These are phyloP conservation scores for Solea senegalensis DNA, from an alignment of 2,113 vertebrate genomes.

Conservation along the genomic window DNA sequence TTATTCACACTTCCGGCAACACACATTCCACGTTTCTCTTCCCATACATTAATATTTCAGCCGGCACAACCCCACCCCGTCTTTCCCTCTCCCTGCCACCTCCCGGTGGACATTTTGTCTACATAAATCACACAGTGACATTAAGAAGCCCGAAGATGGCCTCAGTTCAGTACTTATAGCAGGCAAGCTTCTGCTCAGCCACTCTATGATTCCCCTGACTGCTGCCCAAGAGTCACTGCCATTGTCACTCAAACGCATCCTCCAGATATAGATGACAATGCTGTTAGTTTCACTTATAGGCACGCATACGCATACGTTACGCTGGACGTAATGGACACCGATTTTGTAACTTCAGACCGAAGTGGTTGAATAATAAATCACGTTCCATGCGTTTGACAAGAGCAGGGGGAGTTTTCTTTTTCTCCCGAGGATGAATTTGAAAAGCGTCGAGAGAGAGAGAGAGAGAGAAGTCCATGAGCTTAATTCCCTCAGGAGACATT, in stretches of 20 bases:
- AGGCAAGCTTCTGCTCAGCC: neutral
- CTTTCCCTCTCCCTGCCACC: slow-evolving; percentile 39
- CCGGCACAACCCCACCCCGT: neutral
- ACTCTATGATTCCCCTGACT: slow-evolving; percentile 22
- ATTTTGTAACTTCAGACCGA: slow-evolving; percentile 4
- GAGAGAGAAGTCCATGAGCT: neutral
- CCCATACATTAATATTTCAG: slow-evolving; percentile 80
- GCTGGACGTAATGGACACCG: neutral
- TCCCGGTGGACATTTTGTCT: slow-evolving; percentile 72
- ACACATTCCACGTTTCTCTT: slow-evolving; percentile 72
- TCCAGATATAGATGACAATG: slow-evolving; percentile 6
- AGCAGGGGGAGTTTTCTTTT: neutral
- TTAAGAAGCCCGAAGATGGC: slow-evolving; percentile 72
- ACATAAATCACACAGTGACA: slow-evolving; percentile 74
- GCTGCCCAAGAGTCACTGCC: slow-evolving; percentile 16
- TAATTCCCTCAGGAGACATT: slow-evolving; percentile 11
- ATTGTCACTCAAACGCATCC: slow-evolving; percentile 12
- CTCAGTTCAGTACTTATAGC: slow-evolving; percentile 56
- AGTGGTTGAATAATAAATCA: neutral
- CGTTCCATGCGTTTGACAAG: neutral
- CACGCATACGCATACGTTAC: neutral
- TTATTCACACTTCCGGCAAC: slow-evolving; percentile 74
- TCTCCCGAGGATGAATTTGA: too few species aligned
- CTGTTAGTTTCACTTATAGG: neutral
- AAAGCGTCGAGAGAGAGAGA: neutral